Evolutionary conservation across 1,140 invertebrate species (phyloP).

Genomic region (Drosophila obscura): DNA sequence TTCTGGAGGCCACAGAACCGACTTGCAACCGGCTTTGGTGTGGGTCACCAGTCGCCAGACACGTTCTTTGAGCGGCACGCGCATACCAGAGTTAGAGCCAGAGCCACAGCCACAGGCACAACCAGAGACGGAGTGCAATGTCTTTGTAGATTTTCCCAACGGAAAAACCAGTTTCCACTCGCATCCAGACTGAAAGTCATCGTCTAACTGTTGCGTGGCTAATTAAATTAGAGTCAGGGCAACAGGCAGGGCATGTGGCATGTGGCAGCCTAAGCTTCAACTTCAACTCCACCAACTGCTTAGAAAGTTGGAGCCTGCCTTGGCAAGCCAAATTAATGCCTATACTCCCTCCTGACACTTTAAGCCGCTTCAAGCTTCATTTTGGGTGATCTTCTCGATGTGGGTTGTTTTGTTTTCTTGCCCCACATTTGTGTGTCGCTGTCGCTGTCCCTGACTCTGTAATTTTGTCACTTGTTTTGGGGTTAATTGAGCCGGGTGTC

Average conservation of each 20-base stretch:
- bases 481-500: slow-evolving; percentile 72
- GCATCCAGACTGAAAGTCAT: slow-evolving; percentile 36
- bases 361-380: slow-evolving; percentile 32
- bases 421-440: slow-evolving; percentile 31
- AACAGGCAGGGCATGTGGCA: slow-evolving; percentile 10
- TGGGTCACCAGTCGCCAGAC: slow-evolving; percentile 56
- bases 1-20: slow-evolving; percentile 31
- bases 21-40: slow-evolving; percentile 9
- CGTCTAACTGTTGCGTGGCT: slow-evolving; percentile 61
- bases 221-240: slow-evolving; percentile 71
- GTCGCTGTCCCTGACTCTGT: slow-evolving; percentile 40
- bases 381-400: slow-evolving; percentile 41
- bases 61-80: slow-evolving; percentile 74
- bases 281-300: slow-evolving; percentile 16
- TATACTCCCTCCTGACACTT: slow-evolving; percentile 5
- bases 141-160: slow-evolving; percentile 60
- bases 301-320: slow-evolving; percentile 56
- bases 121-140: slow-evolving; percentile 26
- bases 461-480: slow-evolving; percentile 67
- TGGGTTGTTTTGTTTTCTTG: slow-evolving; percentile 42
- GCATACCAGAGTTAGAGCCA: slow-evolving; percentile 56
- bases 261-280: slow-evolving; percentile 38
- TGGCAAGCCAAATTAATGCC: no score
- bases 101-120: slow-evolving; percentile 27
- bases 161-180: slow-evolving; percentile 66